phyloP scores from a whole-genome alignment of 2,888 invertebrate genomes.

The Cremastobaeus sp. region DNA sequence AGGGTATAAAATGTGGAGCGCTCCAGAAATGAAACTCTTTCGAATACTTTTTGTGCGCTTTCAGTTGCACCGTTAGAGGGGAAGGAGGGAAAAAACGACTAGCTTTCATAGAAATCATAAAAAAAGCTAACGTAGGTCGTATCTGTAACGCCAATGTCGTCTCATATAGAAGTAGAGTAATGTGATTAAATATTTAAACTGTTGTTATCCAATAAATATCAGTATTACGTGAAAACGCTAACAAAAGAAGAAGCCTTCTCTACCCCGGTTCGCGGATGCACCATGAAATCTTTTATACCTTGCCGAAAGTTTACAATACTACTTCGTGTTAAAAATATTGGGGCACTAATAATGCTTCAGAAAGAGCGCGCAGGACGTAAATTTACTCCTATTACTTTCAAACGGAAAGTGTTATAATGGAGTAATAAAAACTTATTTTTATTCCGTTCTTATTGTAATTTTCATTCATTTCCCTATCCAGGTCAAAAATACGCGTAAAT shows the following conservation, averaged over 20 bases:
- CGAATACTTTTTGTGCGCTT: no score
- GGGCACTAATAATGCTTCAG: conserved; percentile 14
- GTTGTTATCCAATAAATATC: conserved; percentile 23
- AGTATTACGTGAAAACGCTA: conserved; percentile 16
- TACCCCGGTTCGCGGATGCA: neutral
- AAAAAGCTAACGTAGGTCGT: conserved; percentile 5
- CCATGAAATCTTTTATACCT: conserved; percentile 36
- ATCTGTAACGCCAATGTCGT: neutral
- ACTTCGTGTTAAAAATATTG: conserved; percentile 16
- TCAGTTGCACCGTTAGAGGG: no score
- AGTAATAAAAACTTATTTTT: neutral
- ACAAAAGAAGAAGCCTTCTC: no score
- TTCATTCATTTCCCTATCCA: no score
- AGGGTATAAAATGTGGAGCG: no score
- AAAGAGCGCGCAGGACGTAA: conserved; percentile 6
- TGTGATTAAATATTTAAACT: conserved; percentile 18
- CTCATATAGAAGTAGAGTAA: neutral
- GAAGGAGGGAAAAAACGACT: no score
- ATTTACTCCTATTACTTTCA: conserved; percentile 8
- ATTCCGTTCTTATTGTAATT: no score
- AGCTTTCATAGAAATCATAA: no score
- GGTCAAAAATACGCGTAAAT: no score
- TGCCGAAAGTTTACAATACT: conserved; percentile 16
- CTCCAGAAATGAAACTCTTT: no score
- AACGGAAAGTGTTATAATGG: conserved; percentile 1